These are phyloP conservation scores for Dipus sagitta DNA, from an alignment of 2,797 vertebrate species.

Conservation along the genomic window DNA sequence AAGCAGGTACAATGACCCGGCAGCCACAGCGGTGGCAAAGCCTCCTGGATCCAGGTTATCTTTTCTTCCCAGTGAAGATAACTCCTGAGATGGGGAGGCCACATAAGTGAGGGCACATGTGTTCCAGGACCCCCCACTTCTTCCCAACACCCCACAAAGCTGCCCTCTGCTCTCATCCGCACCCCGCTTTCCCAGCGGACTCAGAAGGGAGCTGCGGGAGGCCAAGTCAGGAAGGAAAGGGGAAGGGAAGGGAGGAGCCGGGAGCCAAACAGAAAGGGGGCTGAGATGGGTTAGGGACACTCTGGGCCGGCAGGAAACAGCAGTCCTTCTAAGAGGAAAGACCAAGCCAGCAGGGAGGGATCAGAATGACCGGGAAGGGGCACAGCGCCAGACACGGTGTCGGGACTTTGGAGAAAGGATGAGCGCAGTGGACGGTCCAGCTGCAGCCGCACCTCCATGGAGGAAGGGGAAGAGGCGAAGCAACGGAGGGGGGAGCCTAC, in stretches of 20 bases:
- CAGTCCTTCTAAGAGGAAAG: neutral
- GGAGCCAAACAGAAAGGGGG: neutral
- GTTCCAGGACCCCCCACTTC: neutral
- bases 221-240: neutral
- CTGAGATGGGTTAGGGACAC: neutral
- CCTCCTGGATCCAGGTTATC: neutral
- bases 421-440: neutral
- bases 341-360: neutral
- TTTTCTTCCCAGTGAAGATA: neutral
- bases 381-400: neutral
- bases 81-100: neutral
- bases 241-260: neutral
- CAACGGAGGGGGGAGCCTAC: conserved; percentile 80
- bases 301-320: too few relatives aligned
- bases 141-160: neutral
- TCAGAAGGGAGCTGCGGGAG: neutral
- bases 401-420: neutral
- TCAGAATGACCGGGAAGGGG: neutral
- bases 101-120: neutral
- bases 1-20: neutral
- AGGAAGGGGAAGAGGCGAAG: rapidly evolving
- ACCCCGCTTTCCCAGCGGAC: neutral
- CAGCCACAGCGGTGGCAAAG: neutral
- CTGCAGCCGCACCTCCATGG: neutral
- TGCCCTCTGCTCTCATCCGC: neutral